Evolutionary conservation across 2,113 vertebrate genomes (phyloP).

Genomic region (Oenanthe oenanthe): DNA sequence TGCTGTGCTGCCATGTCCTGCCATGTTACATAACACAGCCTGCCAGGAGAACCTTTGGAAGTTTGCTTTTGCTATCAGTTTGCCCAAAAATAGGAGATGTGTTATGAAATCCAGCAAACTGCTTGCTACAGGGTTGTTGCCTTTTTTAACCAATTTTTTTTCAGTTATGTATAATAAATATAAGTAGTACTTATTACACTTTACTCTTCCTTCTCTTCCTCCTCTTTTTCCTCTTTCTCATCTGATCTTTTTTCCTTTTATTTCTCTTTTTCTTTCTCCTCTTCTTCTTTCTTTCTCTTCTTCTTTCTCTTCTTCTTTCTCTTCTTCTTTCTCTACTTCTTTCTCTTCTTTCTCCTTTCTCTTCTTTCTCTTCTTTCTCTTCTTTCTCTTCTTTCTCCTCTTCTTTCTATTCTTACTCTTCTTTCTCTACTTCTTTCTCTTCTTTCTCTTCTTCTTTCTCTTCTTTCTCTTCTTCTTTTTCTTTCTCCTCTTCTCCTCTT

Average conservation of each 20-base stretch:
- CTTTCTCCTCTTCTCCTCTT: background rate
- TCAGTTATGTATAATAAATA: background rate
- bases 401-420: background rate
- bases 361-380: no score
- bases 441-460: background rate
- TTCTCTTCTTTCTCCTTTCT: no score
- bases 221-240: no score
- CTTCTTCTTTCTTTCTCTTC: background rate
- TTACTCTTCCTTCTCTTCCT: background rate
- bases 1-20: background rate
- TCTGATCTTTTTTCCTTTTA: no score
- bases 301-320: no score
- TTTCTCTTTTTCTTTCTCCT: no score
- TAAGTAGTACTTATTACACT: background rate
- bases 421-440: no score
- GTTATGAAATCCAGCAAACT: background rate
- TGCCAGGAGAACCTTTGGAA: background rate
- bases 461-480: no score
- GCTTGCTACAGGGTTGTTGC: background rate
- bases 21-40: background rate
- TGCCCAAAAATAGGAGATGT: slow-evolving; percentile 10
- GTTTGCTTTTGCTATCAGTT: background rate
- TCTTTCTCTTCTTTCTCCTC: background rate
- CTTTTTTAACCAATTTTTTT: background rate
- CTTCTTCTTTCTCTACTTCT: no score